Conservation (phyloP, 2,797 vertebrate genomes). For the Tragelaphus eurycerus region DNA sequence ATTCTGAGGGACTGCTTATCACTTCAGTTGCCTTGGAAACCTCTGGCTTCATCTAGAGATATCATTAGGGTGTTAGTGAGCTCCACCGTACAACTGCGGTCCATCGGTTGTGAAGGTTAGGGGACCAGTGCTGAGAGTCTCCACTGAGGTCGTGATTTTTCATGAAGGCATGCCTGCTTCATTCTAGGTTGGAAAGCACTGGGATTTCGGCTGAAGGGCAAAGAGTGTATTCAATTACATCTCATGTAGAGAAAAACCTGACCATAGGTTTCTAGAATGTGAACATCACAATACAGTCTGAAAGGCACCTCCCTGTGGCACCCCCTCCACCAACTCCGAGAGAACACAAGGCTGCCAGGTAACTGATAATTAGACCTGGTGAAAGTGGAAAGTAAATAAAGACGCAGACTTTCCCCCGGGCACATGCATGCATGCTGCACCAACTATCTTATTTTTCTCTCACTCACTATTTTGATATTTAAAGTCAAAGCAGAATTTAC, state of each 20-base stretch:
- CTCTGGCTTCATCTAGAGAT: conserved; percentile 22
- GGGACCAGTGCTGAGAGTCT: not conserved
- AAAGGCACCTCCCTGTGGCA: not conserved
- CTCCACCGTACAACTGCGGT: not conserved
- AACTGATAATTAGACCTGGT: not conserved
- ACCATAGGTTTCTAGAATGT: not conserved
- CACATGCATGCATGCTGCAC: fast-evolving
- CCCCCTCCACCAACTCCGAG: not conserved
- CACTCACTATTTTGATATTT: not conserved
- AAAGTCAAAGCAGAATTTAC: not conserved
- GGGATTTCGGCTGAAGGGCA: not conserved
- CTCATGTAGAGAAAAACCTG: not conserved
- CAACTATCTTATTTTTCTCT: not conserved
- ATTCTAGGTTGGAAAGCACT: not conserved
- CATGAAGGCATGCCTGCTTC: not conserved
- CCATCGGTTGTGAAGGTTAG: not conserved
- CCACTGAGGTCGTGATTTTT: not conserved
- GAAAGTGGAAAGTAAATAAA: not conserved
- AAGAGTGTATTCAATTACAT: not conserved
- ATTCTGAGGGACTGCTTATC: conserved; percentile 8
- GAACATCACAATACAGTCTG: too few relatives aligned
- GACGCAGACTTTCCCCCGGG: fast-evolving
- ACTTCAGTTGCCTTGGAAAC: conserved; percentile 66
- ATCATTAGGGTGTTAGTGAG: conserved; percentile 11
- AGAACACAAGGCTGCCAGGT: not conserved